Conservation (phyloP, 2,113 vertebrate genomes). For the Coptodon rendalli region DNA sequence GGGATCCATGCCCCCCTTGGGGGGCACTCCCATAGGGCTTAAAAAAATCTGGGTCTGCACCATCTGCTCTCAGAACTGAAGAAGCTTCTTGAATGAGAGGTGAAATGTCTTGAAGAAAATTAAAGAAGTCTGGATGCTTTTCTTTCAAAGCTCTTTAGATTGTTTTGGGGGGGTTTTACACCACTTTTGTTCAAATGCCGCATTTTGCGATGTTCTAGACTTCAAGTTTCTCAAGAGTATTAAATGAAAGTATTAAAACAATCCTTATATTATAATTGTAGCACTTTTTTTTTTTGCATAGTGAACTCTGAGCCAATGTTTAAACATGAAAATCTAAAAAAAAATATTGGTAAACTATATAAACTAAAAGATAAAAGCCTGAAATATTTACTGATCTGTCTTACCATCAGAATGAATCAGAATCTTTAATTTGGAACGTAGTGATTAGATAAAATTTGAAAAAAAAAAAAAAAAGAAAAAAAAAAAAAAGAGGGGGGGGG, state of each 20-base stretch:
- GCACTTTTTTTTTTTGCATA: background rate
- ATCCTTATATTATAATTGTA: background rate
- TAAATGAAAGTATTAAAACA: background rate
- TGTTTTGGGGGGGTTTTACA: background rate
- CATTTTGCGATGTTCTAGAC: fast-evolving
- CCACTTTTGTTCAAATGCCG: background rate
- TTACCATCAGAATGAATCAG: background rate
- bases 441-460: background rate
- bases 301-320: background rate
- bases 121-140: background rate
- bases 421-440: background rate
- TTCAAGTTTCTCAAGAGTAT: background rate
- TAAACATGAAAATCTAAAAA: background rate
- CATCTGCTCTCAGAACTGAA: background rate
- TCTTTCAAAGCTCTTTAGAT: background rate
- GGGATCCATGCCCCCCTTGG: background rate
- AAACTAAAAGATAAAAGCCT: background rate
- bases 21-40: background rate
- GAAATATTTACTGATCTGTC: background rate
- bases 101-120: background rate
- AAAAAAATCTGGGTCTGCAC: background rate
- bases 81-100: background rate
- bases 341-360: background rate
- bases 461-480: fast-evolving
- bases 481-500: no score